Percentiles rank a stretch among this genome's conserved stretches.
Evolutionary conservation across 2,113 vertebrate species (phyloP).

Genomic region (Apodemus sylvaticus): DNA sequence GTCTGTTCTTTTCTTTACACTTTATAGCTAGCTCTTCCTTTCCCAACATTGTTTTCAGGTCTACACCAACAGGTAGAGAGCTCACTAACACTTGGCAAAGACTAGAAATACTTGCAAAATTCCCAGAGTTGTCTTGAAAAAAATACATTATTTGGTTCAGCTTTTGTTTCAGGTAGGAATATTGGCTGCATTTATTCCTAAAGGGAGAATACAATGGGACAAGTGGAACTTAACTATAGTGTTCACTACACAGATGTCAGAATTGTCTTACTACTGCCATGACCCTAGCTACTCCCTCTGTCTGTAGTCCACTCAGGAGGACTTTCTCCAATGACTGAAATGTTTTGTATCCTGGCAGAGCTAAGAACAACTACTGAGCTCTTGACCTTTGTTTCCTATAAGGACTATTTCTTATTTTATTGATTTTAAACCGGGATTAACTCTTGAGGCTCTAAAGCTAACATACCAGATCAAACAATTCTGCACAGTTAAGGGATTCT

Average conservation of each 20-base stretch:
- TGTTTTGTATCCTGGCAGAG: not conserved
- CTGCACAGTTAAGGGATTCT: not conserved
- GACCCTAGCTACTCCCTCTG: not conserved
- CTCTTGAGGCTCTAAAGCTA: not conserved
- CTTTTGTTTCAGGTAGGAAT: not conserved
- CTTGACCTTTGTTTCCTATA: not conserved
- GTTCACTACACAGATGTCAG: not conserved
- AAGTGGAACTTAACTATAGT: not conserved
- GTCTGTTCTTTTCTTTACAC: not conserved
- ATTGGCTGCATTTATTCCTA: not conserved
- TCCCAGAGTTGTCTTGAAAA: conserved; percentile 1
- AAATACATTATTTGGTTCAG: not conserved
- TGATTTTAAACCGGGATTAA: conserved; percentile 25
- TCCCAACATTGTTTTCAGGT: not conserved
- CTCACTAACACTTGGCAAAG: not conserved
- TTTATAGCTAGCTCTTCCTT: not conserved
- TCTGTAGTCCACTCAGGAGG: not conserved
- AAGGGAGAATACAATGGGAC: not conserved
- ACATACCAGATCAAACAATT: not conserved
- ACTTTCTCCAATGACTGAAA: not conserved
- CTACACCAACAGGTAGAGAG: not conserved
- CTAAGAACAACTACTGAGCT: not conserved
- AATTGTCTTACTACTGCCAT: not conserved
- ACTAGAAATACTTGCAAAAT: conserved; percentile 20
- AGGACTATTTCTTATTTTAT: not conserved